Evolutionary conservation across 2,113 vertebrate genomes (phyloP).

Genomic region (Bolborhynchus lineola): DNA sequence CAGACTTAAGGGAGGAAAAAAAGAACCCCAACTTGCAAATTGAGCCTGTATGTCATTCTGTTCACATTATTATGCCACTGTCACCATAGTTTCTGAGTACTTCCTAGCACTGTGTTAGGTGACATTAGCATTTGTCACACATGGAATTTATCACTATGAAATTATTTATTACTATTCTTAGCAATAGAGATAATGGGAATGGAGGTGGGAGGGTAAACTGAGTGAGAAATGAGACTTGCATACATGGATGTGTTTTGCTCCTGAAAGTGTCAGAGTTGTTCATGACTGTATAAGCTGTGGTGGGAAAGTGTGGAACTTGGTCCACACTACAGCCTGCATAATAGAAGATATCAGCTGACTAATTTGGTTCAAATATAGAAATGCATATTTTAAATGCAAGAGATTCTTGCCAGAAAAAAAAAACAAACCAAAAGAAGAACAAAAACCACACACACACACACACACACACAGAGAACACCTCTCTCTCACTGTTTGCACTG

Average conservation of each 20-base stretch:
- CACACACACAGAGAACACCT: neutral
- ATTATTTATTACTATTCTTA: constrained; percentile 68
- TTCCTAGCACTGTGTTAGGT: constrained; percentile 36
- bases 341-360: neutral
- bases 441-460: neutral
- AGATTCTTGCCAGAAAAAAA: neutral
- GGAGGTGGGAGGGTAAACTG: neutral
- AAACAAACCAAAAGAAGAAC: neutral
- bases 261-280: neutral
- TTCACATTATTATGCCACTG: constrained; percentile 24
- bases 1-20: neutral
- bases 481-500: neutral
- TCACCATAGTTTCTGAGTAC: constrained; percentile 53
- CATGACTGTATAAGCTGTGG: neutral
- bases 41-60: constrained; percentile 13
- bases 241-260: constrained; percentile 21
- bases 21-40: neutral
- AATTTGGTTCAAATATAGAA: neutral
- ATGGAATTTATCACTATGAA: constrained; percentile 50
- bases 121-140: constrained; percentile 57
- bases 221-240: constrained; percentile 23
- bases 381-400: neutral
- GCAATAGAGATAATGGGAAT: constrained; percentile 26
- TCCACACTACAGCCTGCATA: neutral
- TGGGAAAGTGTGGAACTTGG: neutral